Conservation (phyloP, 1,140 invertebrate species). For the Neotoxoptera formosana region DNA sequence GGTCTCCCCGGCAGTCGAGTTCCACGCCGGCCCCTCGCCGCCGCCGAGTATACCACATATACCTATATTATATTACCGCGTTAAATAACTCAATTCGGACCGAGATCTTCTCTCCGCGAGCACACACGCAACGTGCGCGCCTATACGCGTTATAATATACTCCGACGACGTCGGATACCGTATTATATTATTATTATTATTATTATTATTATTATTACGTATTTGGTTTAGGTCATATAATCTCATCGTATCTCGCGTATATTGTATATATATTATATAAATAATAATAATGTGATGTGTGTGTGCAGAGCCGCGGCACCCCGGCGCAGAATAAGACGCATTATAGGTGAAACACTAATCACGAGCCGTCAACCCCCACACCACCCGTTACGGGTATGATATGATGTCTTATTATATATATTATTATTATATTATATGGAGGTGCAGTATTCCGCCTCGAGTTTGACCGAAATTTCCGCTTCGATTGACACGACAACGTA, state of each 20-base stretch:
- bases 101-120: conserved; percentile 8
- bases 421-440: background rate
- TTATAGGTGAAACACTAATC: conserved; percentile 7
- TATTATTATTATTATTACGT: too few relatives aligned
- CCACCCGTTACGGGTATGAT: background rate
- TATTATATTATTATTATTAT: background rate
- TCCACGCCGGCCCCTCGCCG: background rate
- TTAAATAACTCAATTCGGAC: conserved; percentile 56
- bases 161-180: background rate
- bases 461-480: conserved; percentile 10
- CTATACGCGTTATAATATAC: background rate
- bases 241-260: background rate
- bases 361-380: background rate
- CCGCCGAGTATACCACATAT: background rate
- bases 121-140: too few relatives aligned
- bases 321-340: background rate
- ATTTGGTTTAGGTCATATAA: background rate
- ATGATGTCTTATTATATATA: too few relatives aligned
- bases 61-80: background rate
- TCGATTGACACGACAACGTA: conserved; percentile 8
- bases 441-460: background rate
- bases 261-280: background rate
- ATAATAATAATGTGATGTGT: too few relatives aligned
- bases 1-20: background rate
- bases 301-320: background rate